Base-by-base conservation (phyloP, 2,797 vertebrate species). In the Pangasius djambal region DNA sequence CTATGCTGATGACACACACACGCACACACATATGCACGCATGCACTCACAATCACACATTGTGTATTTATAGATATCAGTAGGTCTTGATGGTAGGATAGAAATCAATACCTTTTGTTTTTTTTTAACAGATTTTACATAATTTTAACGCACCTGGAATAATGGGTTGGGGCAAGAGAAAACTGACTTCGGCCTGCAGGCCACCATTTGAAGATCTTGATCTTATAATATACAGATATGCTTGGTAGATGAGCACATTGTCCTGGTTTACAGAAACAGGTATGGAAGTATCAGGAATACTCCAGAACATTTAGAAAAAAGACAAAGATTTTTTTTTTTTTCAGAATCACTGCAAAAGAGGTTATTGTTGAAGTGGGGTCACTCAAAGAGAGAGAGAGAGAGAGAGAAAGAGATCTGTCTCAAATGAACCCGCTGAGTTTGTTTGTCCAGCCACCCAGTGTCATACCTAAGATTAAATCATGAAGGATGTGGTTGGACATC, bases 401-500 rank as follows among this genome's bases (percentile, higher is more conserved):
- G 70, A 74, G 34, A 74, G 16, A 18, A 10, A 74, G 9, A 44
- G 7, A 44, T 31, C 77, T 57, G 78, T 81, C 90, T 92, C 90
- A 93, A 92, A 94, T 92, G 88, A 91, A 88, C 85, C 85, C 40
- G 85, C 18, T 94, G 87, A 88, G 93, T 93, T 94, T 95, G 93
- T 95, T 95, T 94, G 92, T 89, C 91, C 87, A 94, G 92, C 91
- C 93, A 94, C 93, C 93, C 93, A 92, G 92, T 92, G 92, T 89
- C 90, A 90, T 94, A 91, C 87, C 93, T 91, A 90, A 92, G 92
- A 95, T 94, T 93, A 92, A 93, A 95, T 95, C 94, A 94, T 34
- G 91, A 92, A 93, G 94, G 94, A 95, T 95, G 94, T 94, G 94
- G 95, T 95, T 93, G 94, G 90, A 92, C 91, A 92, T 94, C 90